Base-by-base conservation (phyloP, 2,797 vertebrate species). In the Neosalanx taihuensis region DNA sequence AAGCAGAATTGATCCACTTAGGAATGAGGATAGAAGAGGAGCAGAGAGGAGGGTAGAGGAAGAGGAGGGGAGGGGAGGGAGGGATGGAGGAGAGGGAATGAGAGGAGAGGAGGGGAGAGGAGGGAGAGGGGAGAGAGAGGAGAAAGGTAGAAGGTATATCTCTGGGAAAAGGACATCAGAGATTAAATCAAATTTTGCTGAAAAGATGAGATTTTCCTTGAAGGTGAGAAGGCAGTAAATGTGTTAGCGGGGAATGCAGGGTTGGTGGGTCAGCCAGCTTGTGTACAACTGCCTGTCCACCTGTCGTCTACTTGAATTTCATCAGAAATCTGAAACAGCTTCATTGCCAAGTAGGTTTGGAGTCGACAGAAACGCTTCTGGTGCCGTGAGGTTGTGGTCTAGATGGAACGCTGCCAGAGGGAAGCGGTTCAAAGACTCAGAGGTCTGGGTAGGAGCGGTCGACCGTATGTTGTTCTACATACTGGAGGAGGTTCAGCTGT, bases 1-100 rank as follows among this genome's bases (percentile, higher is more conserved):
- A 53, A 41, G 64, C 73, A 1, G 2, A 62, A 72, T 53, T 79
- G 73, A 80, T 83, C 76, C 81, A 80, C 65, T 80, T 81, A 80
- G 17, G 5, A 15, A 12, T 26, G 26, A 18, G 64, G 64, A 29
- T 3, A 18, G 64, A 23, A 53, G 2, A 26, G 20, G 33, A 46
- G 60, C 4, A 13, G 60, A 62, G 60, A 3, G 30, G 33, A 64
- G 62, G 7, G 5, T 15, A 1, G 23, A 29, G 9, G 35, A 37
- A 37, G 23, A 17, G 64, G 64, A 49, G 1, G 9, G 7, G 31
- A 41, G 59, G n/a, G 59, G 59, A 63, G 61, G 7, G 5, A 33
- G 37, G 31, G 5, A n/a, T 18, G 0, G 26, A 46, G 41, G 41
- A 46, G 41, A 46, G 41, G 41, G 12, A 12, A 46, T 5, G 41